Percentiles rank a stretch among this genome's conserved stretches.
These are phyloP conservation scores for Rhamphomyia laevipes DNA, from an alignment of 2,888 invertebrate species.

Conservation along the genomic window DNA sequence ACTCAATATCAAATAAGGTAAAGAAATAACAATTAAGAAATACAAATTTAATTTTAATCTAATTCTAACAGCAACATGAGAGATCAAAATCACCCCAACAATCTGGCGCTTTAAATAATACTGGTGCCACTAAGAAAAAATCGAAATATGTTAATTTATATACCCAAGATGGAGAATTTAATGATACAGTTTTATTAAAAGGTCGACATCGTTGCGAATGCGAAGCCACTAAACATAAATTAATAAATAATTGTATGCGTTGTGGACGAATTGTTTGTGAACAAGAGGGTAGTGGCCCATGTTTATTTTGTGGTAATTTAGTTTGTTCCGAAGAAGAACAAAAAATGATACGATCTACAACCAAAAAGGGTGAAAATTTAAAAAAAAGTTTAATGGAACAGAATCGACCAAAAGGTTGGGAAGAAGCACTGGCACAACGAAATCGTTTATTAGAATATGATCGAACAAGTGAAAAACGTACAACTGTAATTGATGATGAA, in stretches of 20 bases:
- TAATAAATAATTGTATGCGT: slow-evolving; percentile 84
- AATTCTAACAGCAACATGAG: background rate
- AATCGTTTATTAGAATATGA: slow-evolving; percentile 77
- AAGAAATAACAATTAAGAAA: slow-evolving; percentile 5
- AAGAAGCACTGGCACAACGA: slow-evolving; percentile 64
- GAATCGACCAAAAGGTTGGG: slow-evolving; percentile 47
- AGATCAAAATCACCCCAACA: slow-evolving; percentile 14
- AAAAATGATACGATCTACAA: slow-evolving; percentile 49
- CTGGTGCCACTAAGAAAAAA: slow-evolving; percentile 43
- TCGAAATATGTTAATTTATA: slow-evolving; percentile 65
- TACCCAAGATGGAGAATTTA: slow-evolving; percentile 54
- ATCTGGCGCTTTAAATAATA: slow-evolving; percentile 13
- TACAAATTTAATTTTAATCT: background rate
- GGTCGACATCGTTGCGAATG: slow-evolving; percentile 86
- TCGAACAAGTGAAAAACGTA: slow-evolving; percentile 50
- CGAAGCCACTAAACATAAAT: slow-evolving; percentile 77
- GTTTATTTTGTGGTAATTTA: slow-evolving; percentile 78
- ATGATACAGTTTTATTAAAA: slow-evolving; percentile 45
- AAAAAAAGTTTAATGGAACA: slow-evolving; percentile 52
- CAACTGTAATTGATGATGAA: slow-evolving; percentile 64
- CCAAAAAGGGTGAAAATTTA: slow-evolving; percentile 56
- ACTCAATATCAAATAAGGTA: slow-evolving; percentile 1
- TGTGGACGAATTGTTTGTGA: slow-evolving; percentile 93
- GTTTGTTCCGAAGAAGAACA: slow-evolving; percentile 70
- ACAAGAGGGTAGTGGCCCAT: slow-evolving; percentile 95